Conservation (phyloP, 2,888 invertebrate species). For the Drosophila neutralis region DNA sequence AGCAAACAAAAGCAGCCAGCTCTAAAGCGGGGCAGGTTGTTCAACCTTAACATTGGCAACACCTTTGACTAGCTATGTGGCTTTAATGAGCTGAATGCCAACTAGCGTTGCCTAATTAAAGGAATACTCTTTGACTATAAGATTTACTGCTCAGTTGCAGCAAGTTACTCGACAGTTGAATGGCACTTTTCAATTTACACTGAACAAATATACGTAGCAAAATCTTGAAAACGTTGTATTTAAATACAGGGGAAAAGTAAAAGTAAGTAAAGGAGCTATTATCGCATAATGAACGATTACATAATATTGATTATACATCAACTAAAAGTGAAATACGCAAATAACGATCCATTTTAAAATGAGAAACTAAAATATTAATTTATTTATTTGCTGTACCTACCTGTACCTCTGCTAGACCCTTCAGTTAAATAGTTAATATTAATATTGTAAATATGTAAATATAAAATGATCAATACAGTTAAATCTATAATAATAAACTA, state of each 20-base stretch:
- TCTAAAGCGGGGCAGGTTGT: conserved; percentile 52
- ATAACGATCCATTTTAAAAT: background rate
- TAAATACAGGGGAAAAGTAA: background rate
- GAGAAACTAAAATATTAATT: background rate
- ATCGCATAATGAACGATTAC: background rate
- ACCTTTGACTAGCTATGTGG: conserved; percentile 19
- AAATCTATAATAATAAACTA: background rate
- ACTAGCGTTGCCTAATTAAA: conserved; percentile 36
- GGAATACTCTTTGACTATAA: conserved; percentile 9
- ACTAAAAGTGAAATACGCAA: background rate
- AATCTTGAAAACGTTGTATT: background rate
- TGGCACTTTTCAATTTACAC: conserved; percentile 5
- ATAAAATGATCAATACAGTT: background rate
- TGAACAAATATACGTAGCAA: background rate
- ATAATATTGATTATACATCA: background rate
- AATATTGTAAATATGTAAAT: background rate
- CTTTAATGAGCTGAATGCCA: conserved; percentile 22
- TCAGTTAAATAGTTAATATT: background rate
- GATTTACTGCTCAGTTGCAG: conserved; percentile 15
- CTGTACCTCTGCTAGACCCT: too few species aligned
- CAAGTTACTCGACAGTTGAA: conserved; percentile 4
- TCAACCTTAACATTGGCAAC: conserved; percentile 60
- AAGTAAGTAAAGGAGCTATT: background rate
- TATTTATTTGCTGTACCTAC: background rate
- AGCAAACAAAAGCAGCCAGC: conserved; percentile 26